Evolutionary conservation across 2,797 vertebrate species (phyloP).

Genomic region (Tympanoctomys barrerae): DNA sequence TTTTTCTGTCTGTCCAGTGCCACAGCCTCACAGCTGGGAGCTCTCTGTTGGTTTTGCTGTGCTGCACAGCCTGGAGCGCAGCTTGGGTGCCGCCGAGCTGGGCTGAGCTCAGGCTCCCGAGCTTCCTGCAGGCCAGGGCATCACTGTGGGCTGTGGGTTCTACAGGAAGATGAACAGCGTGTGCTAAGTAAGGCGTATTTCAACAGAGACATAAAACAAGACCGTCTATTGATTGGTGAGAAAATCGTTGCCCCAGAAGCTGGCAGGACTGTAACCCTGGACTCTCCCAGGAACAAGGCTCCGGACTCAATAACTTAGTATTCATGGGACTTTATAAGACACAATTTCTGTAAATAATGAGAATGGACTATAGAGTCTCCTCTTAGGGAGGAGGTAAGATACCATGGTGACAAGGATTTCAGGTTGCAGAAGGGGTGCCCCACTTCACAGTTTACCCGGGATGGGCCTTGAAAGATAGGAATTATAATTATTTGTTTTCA

Average conservation of each 20-base stretch:
- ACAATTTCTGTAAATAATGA: not conserved
- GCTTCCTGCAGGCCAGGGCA: accelerated
- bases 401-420: not conserved
- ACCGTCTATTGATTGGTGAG: not conserved
- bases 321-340: too few species aligned
- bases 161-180: accelerated
- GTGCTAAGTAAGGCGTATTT: not conserved
- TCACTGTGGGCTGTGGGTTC: accelerated
- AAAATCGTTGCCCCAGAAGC: too few species aligned
- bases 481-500: not conserved
- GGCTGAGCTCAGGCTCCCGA: not conserved
- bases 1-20: not conserved
- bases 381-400: not conserved
- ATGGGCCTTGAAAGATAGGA: not conserved
- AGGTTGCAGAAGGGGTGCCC: accelerated
- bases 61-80: accelerated
- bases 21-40: not conserved
- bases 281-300: not conserved
- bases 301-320: not conserved
- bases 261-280: not conserved
- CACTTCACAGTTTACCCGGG: not conserved
- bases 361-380: not conserved
- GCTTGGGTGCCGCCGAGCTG: not conserved
- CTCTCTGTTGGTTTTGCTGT: not conserved
- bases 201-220: not conserved